phyloP scores from a whole-genome alignment of 2,797 vertebrate genomes.

The Lateolabrax maculatus region DNA sequence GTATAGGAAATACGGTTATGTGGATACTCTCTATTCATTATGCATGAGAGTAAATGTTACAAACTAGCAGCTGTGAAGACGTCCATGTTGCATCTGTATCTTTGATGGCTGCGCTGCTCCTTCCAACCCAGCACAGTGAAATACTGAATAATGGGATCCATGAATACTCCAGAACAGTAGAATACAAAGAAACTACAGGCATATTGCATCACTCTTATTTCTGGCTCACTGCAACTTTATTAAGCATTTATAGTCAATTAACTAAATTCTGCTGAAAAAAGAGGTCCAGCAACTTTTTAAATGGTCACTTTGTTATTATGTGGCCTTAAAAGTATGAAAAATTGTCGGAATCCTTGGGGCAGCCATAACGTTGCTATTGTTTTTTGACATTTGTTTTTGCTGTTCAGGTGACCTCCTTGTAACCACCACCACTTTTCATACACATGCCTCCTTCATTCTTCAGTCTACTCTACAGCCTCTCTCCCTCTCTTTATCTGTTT shows the following conservation, averaged over 20 bases:
- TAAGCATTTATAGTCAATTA: constrained; percentile 38
- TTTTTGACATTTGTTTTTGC: constrained; percentile 46
- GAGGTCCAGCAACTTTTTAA: constrained; percentile 16
- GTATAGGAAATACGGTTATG: constrained; percentile 76
- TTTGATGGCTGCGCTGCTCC: constrained; percentile 55
- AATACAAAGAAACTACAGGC: constrained; percentile 37
- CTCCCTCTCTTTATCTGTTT: constrained; percentile 64
- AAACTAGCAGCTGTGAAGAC: constrained; percentile 79
- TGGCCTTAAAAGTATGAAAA: constrained; percentile 21
- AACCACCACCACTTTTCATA: constrained; percentile 43
- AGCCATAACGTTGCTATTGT: constrained; percentile 16
- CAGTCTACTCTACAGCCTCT: constrained; percentile 42
- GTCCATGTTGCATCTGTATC: constrained; percentile 69
- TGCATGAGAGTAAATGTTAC: constrained; percentile 86
- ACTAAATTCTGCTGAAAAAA: constrained; percentile 37
- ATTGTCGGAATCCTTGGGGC: not conserved
- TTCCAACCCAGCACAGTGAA: constrained; percentile 57
- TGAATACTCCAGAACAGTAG: constrained; percentile 52
- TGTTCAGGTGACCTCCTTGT: constrained; percentile 51
- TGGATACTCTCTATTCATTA: constrained; percentile 78
- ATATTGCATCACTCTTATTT: constrained; percentile 18
- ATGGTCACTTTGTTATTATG: constrained; percentile 27
- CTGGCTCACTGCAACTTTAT: constrained; percentile 51
- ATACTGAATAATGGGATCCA: constrained; percentile 65
- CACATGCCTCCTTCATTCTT: constrained; percentile 43